phyloP scores from a whole-genome alignment of 2,113 vertebrate species.

The Salvator merianae region DNA sequence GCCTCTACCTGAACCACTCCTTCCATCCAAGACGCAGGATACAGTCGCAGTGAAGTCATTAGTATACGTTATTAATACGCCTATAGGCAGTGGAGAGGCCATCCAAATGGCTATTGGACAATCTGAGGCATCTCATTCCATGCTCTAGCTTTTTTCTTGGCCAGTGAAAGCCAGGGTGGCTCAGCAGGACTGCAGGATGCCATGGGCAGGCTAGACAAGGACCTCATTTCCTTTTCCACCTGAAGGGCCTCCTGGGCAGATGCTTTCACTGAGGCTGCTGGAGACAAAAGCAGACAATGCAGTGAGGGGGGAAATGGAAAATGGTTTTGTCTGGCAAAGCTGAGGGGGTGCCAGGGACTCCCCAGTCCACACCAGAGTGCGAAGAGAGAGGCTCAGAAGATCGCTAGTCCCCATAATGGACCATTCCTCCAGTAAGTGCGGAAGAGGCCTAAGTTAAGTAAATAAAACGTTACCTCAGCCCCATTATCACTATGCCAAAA shows the following conservation, averaged over 20 bases:
- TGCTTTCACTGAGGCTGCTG: conserved; percentile 65
- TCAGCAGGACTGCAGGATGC: conserved; percentile 71
- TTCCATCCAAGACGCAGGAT: not conserved
- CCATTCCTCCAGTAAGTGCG: too few species aligned
- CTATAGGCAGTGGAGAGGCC: conserved; percentile 49
- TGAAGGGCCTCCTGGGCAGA: conserved; percentile 66
- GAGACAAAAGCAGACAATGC: conserved; percentile 29
- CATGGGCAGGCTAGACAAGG: conserved; percentile 54
- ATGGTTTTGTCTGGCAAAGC: too few species aligned
- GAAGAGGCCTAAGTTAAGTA: too few species aligned
- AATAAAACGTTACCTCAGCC: too few species aligned
- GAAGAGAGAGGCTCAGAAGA: too few species aligned
- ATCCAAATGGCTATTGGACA: conserved; percentile 71
- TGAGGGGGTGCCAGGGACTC: too few species aligned
- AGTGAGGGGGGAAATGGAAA: not conserved
- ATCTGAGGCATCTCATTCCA: conserved; percentile 91
- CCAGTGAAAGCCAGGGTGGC: conserved; percentile 90
- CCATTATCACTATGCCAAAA: too few species aligned
- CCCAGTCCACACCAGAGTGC: too few species aligned
- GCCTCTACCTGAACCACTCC: too few species aligned
- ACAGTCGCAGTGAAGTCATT: conserved; percentile 49
- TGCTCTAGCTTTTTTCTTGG: conserved; percentile 94
- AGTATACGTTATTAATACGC: conserved; percentile 48
- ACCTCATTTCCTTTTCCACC: conserved; percentile 57
- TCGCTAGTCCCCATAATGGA: too few species aligned